Evolutionary conservation across 2,797 vertebrate species (phyloP), one percentile per base, ranked within the genome.

Genomic region (Choloepus didactylus): DNA sequence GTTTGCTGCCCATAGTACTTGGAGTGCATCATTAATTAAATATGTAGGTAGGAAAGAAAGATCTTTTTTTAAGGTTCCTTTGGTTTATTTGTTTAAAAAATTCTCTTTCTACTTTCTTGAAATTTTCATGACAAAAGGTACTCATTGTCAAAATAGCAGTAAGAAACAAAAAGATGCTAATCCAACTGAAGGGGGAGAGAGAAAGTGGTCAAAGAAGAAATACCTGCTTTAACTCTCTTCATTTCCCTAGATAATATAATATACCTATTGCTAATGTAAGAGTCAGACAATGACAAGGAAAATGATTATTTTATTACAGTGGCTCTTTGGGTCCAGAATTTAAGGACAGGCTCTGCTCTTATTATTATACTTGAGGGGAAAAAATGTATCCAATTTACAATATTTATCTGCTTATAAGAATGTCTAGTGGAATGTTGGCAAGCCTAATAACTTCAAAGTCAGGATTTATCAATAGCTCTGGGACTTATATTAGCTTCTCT

Each of bases 1-100:
- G 38, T 94, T 97, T 92, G 87, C 96, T 97, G 95, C 95, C 38
- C 96, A 88, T 95, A 92, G 94, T 76, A 96, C 92, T 85, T 77
- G 11, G 38, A 96, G 86, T 96, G 92, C 1, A 87, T 89, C 95
- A 59, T 96, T 95, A 97, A 98, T 83, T 86, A 96, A 96, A 66
- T 2, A 59, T 73, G n/a, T 67, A 87, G 89, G 35, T 56, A 93
- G 56, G 49, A 77, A 67, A 89, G 44, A 89, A 79, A 89, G 1
- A 8, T 29, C 14, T 31, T 70, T 92, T 85, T 41, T 70, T 29
- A 75, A 95, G 51, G 93, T 80, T 80, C 21, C 85, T 77, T 89
- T 92, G 44, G 9, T 86, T 93, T 82, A 80, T 86, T 94, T 89
- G 31, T 84, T 66, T 49, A 92, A 91, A 90, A 87, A 67, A 18